Conservation (phyloP, 1,140 invertebrate species). For the Eumaeus atala region DNA sequence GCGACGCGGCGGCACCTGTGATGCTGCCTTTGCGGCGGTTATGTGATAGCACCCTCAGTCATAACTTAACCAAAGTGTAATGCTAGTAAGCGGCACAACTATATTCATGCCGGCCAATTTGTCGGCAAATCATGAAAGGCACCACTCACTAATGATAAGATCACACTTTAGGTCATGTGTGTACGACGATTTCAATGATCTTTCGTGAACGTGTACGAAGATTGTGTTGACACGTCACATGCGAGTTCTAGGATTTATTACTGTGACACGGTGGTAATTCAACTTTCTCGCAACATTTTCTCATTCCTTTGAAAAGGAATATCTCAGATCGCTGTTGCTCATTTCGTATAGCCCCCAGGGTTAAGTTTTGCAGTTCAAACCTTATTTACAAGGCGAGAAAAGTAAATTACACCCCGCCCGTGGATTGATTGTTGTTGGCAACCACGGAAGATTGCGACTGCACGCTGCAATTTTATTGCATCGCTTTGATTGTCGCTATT, state of each 20-base stretch:
- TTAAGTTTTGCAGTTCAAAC: slow-evolving; percentile 16
- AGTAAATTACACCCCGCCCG: slow-evolving; percentile 38
- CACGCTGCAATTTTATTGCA: slow-evolving; percentile 16
- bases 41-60: too few relatives aligned
- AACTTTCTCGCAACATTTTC: slow-evolving; percentile 12
- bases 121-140: too few relatives aligned
- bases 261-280: slow-evolving; percentile 10
- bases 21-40: too few relatives aligned
- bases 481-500: slow-evolving; percentile 3
- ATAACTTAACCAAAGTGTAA: too few relatives aligned
- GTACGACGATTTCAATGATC: too few relatives aligned
- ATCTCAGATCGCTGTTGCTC: slow-evolving; percentile 19
- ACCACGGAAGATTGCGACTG: slow-evolving; percentile 27
- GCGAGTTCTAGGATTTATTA: slow-evolving; percentile 5
- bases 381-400: slow-evolving; percentile 40
- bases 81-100: too few relatives aligned
- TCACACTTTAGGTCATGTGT: too few relatives aligned
- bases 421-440: slow-evolving; percentile 37
- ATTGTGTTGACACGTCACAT: slow-evolving; percentile 3
- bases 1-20: too few relatives aligned
- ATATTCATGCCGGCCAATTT: too few relatives aligned
- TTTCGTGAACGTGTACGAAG: slow-evolving; percentile 1
- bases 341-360: slow-evolving; percentile 20
- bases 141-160: slow-evolving; percentile 1
- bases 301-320: slow-evolving; percentile 13